phyloP scores from a whole-genome alignment of 2,797 vertebrate species.

The Discoglossus pictus region DNA sequence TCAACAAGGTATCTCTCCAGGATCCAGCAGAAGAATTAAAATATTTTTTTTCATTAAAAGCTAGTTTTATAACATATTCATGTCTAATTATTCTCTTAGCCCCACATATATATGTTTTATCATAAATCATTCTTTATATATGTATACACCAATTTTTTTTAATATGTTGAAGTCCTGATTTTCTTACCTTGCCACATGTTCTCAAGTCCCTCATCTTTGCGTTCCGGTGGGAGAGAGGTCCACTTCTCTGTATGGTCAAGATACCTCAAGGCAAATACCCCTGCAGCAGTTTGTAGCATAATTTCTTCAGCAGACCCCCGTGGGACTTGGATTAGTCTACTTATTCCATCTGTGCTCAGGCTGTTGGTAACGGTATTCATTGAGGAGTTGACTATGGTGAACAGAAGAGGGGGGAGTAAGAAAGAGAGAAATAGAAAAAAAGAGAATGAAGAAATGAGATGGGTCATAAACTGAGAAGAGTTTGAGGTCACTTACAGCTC shows the following conservation, averaged over 20 bases:
- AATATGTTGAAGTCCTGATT: no score
- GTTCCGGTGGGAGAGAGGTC: slow-evolving; percentile 66
- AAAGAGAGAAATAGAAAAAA: neutral
- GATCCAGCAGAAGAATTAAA: no score
- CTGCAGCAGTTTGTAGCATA: slow-evolving; percentile 68
- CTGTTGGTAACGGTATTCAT: slow-evolving; percentile 61
- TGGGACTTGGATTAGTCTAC: slow-evolving; percentile 66
- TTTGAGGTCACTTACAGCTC: slow-evolving; percentile 73
- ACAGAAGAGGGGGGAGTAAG: neutral
- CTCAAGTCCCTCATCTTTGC: slow-evolving; percentile 69
- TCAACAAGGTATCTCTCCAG: no score
- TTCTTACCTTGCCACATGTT: slow-evolving; percentile 69
- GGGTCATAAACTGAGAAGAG: neutral
- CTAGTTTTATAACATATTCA: no score
- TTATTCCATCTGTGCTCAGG: slow-evolving; percentile 69
- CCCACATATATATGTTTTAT: no score
- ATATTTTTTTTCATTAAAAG: no score
- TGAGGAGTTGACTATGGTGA: slow-evolving; percentile 50
- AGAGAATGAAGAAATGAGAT: neutral
- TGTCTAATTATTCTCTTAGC: no score
- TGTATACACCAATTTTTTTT: no score
- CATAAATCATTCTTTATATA: no score
- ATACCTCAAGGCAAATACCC: slow-evolving; percentile 74
- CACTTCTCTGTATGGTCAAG: slow-evolving; percentile 79
- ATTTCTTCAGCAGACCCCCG: slow-evolving; percentile 81